Base-by-base conservation (phyloP, 2,113 vertebrate genomes). In the Aptenodytes forsteri region DNA sequence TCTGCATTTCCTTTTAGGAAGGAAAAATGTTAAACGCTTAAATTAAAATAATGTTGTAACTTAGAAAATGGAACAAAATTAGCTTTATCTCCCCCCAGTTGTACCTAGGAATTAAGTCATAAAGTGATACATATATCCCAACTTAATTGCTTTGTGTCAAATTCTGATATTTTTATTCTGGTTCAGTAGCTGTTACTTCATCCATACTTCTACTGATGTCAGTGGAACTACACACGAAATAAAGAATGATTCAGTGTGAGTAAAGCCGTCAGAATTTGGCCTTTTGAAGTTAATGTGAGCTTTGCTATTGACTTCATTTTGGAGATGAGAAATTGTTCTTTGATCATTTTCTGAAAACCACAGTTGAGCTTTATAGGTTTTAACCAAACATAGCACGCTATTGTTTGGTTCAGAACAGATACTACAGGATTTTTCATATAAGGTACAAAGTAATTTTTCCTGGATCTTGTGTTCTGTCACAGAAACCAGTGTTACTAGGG, bases 1-100 rank as follows among this genome's bases (percentile, higher is more conserved):
- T 30, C 82, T 83, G 58, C n/a, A 47, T 89, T 97, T 97, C 96
- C 96, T 92, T 87, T 91, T 93, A 96, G 91, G 95, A 96, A 85
- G 90, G 75, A 94, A 94, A 96, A 81, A 83, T 22, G 50, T 70
- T 96, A 94, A 95, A 94, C 61, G 52, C 62, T 89, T 85, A 87
- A 86, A 90, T 92, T 93, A 90, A 92, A 90, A 83, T 76, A 56
- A 83, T 91, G 47, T 87, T 93, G 30, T 89, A 94, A 87, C 73
- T 42, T 87, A 65, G 89, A 94, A 97, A 97, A 95, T 94, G 81
- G 91, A 61, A 85, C 46, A 91, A 85, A 89, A 93, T 90, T 87
- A 69, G 15, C 56, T 83, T 56, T 91, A 22, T 76, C 36, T 92
- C 19, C 52, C 17, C 26, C 16, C 4, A 30, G 26, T 25, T 80